A percentile compares a stretch with the other conserved stretches of the same genome.
Conservation (phyloP, 2,113 vertebrate species). For the Mustela nigripes region DNA sequence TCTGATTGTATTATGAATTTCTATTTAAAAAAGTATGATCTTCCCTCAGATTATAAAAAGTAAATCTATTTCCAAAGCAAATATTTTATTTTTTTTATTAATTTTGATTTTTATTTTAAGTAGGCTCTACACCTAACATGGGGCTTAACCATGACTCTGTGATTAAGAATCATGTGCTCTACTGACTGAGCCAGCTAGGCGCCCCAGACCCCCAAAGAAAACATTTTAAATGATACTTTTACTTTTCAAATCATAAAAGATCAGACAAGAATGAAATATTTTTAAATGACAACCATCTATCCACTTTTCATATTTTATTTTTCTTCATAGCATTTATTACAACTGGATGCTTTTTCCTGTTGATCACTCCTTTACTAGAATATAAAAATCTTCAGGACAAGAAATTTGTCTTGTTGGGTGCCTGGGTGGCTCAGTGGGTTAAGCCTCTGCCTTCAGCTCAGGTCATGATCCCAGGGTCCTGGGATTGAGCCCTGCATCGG, state of each 20-base stretch:
- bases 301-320: not conserved
- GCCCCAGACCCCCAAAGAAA: not conserved
- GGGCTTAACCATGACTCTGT: not conserved
- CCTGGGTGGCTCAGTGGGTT: no score
- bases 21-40: not conserved
- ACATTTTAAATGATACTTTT: not conserved
- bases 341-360: not conserved
- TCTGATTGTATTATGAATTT: not conserved
- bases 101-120: not conserved
- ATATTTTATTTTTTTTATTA: not conserved
- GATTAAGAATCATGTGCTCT: not conserved
- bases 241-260: conserved; percentile 39
- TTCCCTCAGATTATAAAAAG: conserved; percentile 31
- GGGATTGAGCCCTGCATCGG: no score
- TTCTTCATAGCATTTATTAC: not conserved
- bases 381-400: not conserved
- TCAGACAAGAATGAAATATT: conserved; percentile 45
- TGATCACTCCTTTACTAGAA: not conserved
- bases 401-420: not conserved
- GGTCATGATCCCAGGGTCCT: no score
- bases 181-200: not conserved
- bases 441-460: no score
- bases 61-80: conserved; percentile 45
- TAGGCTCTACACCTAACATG: not conserved
- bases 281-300: conserved; percentile 28